These are phyloP conservation scores for Eupithecia insigniata DNA, from an alignment of 2,888 invertebrate species.

Conservation along the genomic window DNA sequence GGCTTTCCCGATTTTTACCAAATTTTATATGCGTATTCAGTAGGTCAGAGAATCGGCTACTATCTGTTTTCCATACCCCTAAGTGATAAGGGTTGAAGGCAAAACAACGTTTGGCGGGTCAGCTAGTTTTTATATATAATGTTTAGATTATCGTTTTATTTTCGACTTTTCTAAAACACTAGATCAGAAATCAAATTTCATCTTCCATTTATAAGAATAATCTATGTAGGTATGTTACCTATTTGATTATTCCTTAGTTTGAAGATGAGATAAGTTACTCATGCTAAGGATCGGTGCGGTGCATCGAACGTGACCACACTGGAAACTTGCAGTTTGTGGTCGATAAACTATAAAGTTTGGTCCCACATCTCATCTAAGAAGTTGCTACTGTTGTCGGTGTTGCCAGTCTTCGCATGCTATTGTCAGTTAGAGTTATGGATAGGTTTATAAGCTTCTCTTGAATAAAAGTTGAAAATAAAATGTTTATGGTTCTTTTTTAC, in stretches of 20 bases:
- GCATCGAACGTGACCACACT: slow-evolving; percentile 41
- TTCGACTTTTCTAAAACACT: no score
- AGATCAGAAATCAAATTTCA: no score
- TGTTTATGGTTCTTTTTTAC: neutral
- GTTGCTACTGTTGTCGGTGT: slow-evolving; percentile 19
- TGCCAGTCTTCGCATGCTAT: slow-evolving; percentile 29
- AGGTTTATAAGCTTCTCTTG: slow-evolving; percentile 10
- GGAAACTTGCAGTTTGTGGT: slow-evolving; percentile 35
- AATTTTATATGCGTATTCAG: no score
- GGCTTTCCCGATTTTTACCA: no score
- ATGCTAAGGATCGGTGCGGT: slow-evolving; percentile 15
- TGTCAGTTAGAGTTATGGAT: slow-evolving; percentile 27
- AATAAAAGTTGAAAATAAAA: neutral
- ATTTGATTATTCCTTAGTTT: neutral
- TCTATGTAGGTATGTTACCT: neutral
- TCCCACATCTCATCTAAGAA: slow-evolving; percentile 42
- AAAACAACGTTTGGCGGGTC: no score
- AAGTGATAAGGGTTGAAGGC: no score
- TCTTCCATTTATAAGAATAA: neutral
- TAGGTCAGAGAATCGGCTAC: no score
- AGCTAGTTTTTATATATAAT: no score
- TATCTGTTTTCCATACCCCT: no score
- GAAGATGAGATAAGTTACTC: neutral
- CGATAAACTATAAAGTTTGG: slow-evolving; percentile 38
- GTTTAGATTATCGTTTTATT: no score